Conservation (phyloP, 2,113 vertebrate genomes). For the Alouatta palliata region DNA sequence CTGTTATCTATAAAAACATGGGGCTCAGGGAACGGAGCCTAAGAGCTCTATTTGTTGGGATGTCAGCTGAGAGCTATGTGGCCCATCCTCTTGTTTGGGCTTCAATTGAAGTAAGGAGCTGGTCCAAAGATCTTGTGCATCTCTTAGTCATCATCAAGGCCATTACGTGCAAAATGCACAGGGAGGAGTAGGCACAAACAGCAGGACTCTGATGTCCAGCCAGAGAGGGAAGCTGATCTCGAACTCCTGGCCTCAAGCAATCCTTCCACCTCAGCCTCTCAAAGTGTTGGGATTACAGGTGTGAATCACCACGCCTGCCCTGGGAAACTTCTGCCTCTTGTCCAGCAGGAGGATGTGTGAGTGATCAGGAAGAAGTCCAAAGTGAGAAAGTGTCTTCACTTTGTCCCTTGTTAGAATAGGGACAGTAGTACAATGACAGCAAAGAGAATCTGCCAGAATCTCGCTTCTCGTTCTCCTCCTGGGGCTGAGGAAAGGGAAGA, state of each 20-base stretch:
- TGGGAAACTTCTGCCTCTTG: neutral
- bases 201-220: neutral
- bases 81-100: neutral
- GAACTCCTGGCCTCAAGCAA: too few species aligned
- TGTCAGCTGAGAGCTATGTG: neutral
- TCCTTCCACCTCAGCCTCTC: too few species aligned
- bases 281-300: too few species aligned
- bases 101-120: neutral
- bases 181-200: rapidly evolving
- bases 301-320: too few species aligned
- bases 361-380: neutral
- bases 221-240: too few species aligned
- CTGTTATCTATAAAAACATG: neutral
- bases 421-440: neutral
- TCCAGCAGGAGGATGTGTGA: neutral
- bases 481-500: neutral
- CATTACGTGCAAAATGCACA: neutral
- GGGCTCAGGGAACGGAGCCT: too few species aligned
- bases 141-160: neutral
- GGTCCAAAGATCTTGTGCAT: neutral
- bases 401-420: neutral
- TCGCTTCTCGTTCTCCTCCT: neutral
- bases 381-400: neutral
- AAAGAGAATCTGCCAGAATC: neutral
- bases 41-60: neutral